Percentiles rank a stretch among this genome's conserved stretches.
Conservation (phyloP, 2,113 vertebrate species). For the Sinocyclocheilus rhinocerous region DNA sequence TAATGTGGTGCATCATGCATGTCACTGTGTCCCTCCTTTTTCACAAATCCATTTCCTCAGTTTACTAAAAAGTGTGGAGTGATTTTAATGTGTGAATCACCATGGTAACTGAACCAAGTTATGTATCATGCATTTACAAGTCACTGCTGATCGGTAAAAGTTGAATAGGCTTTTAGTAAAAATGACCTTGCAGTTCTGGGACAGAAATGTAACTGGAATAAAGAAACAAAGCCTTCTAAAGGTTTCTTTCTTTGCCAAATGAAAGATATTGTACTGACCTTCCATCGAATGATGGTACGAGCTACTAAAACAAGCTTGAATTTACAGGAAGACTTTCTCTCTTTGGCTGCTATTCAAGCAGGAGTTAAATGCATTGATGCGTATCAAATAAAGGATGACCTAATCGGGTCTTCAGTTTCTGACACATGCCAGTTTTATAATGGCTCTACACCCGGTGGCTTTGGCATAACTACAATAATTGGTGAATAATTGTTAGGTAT, state of each 20-base stretch:
- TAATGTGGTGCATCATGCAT: background rate
- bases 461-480: background rate
- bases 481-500: background rate
- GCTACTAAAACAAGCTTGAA: slow-evolving; percentile 29
- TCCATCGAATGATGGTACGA: slow-evolving; percentile 46
- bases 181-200: too few species aligned
- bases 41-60: background rate
- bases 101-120: slow-evolving; percentile 59
- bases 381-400: slow-evolving; percentile 49
- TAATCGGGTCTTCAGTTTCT: slow-evolving; percentile 53
- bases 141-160: too few species aligned
- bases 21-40: background rate
- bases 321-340: slow-evolving; percentile 63
- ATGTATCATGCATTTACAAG: slow-evolving; percentile 52
- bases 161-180: too few species aligned
- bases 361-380: slow-evolving; percentile 45
- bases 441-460: background rate
- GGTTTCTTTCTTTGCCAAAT: slow-evolving; percentile 1
- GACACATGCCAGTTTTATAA: background rate
- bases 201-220: slow-evolving; percentile 58
- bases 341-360: slow-evolving; percentile 56
- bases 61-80: background rate
- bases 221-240: slow-evolving; percentile 26
- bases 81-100: slow-evolving; percentile 53
- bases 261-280: slow-evolving; percentile 47